phyloP scores from a whole-genome alignment of 2,888 invertebrate species.

The Pycnomerus fuliginosus region DNA sequence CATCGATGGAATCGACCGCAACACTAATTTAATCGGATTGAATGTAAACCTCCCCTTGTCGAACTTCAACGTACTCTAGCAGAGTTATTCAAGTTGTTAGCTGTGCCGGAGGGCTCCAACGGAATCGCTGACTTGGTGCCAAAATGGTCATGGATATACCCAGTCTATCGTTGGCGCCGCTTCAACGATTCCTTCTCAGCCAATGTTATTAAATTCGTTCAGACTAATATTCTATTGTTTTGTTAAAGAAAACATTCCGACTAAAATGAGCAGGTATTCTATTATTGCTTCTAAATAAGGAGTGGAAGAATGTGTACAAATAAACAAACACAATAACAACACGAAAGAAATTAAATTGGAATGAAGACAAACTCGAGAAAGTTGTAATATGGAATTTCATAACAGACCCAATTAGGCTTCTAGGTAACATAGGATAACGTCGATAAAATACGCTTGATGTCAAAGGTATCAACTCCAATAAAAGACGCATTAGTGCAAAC shows the following conservation, averaged over 20 bases:
- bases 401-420: constrained; percentile 33
- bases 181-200: no score
- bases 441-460: constrained; percentile 25
- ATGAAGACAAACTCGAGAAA: constrained; percentile 5
- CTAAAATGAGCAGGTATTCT: not conserved
- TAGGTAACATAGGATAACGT: constrained; percentile 35
- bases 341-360: constrained; percentile 8
- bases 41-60: not conserved
- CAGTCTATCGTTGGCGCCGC: no score
- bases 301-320: constrained; percentile 3
- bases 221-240: no score
- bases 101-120: no score
- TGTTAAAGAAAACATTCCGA: no score
- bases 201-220: no score
- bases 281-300: constrained; percentile 5
- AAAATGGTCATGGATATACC: no score
- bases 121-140: no score
- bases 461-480: constrained; percentile 31
- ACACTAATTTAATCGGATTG: not conserved
- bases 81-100: no score
- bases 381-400: constrained; percentile 2
- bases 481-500: constrained; percentile 37
- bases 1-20: constrained; percentile 4
- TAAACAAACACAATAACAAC: constrained; percentile 10
- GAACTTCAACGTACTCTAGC: no score